Base-by-base conservation (phyloP, 2,113 vertebrate species). In the Periophthalmodon schlosseri region DNA sequence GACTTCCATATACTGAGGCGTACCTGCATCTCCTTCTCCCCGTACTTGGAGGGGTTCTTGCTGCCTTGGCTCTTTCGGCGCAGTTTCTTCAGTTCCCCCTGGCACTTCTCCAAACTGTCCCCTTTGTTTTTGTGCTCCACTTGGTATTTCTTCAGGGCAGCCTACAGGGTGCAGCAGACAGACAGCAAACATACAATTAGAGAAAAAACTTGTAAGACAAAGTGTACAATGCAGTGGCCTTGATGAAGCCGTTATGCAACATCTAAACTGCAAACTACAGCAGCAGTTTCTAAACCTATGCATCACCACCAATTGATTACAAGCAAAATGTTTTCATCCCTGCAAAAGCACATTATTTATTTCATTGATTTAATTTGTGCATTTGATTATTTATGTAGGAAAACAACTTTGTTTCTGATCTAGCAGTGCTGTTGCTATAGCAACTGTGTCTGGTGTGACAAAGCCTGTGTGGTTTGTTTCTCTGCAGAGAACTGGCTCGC, bases 21-120 rank as follows among this genome's bases (percentile, higher is more conserved):
- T 84, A 99, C 98, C 97, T 99, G 97, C 91, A 98, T 94, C 88
- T 99, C 97, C 93, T 99, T 99, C 86, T 99, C 97, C 0, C 96
- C 96, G 69, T 99, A 99, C 66, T 99, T 99, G 88, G 97, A 96
- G 0, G 98, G 98, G 88, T 99, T 99, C 91, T 98, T 99, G 93
- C 97, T 99, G 74, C 97, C 97, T 74, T 99, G 98, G 92, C 97
- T 99, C 94, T 99, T 99, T 91, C 98, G 95, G 56, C 97, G 95
- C 1, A 99, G 96, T 24, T 99, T 99, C 93, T 98, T 99, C 90
- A 99, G 95, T 88, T 99, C 98, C 0, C 85, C 95, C 91, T 99
- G 97, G 88, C 96, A 97, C 89, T 99, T 99, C 90, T 99, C 97
- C 36, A 99, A 93, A 0, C 96, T 94, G 23, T 99, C 98, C 0